Evolutionary conservation across 2,888 invertebrate species (phyloP).

Genomic region (Orthosia cruda): DNA sequence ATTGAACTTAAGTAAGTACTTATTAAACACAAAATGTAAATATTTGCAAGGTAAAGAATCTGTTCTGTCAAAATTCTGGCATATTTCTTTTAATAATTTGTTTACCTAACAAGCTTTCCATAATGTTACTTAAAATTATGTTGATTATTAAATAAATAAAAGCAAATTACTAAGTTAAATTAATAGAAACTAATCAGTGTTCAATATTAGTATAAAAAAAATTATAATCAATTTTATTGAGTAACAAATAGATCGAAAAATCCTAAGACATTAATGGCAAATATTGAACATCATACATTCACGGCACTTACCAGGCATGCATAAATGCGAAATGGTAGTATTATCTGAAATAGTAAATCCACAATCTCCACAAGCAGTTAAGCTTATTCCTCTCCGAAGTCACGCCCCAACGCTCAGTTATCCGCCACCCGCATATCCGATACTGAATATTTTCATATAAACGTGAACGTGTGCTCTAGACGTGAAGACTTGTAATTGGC

Average conservation of each 20-base stretch:
- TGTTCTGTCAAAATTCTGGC: not conserved
- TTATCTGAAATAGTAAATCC: conserved; percentile 3
- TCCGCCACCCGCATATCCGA: conserved; percentile 2
- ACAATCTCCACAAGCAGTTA: not conserved
- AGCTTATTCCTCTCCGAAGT: conserved; percentile 8
- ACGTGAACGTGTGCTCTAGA: too few species aligned
- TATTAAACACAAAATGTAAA: conserved; percentile 28
- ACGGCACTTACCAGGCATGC: not conserved
- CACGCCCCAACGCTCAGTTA: conserved; percentile 10
- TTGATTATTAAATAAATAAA: not conserved
- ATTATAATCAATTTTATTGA: too few species aligned
- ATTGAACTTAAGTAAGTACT: not conserved
- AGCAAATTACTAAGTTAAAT: not conserved
- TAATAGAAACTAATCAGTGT: not conserved
- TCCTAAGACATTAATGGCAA: not conserved
- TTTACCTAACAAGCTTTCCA: not conserved
- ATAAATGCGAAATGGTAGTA: not conserved
- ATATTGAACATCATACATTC: not conserved
- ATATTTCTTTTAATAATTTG: not conserved
- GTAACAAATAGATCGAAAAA: not conserved
- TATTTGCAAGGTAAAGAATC: conserved; percentile 16
- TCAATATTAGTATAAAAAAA: too few species aligned
- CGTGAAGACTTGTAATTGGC: too few species aligned
- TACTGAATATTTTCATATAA: conserved; percentile 46
- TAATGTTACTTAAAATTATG: not conserved